Evolutionary conservation across 2,113 vertebrate genomes (phyloP).

Genomic region (Aix galericulata): DNA sequence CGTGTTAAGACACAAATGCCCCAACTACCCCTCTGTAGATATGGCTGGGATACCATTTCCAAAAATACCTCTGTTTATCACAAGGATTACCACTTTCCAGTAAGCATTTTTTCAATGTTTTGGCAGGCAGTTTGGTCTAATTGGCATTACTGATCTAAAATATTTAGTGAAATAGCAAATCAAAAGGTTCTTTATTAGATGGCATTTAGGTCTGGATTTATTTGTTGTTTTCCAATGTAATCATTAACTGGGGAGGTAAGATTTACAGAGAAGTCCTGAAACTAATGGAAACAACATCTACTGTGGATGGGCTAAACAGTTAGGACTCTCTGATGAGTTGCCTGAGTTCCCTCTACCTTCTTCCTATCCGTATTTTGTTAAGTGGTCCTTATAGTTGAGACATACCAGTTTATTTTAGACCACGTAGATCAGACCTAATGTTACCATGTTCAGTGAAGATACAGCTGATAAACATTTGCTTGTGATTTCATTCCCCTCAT

Average conservation of each 20-base stretch:
- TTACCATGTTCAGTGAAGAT: background rate
- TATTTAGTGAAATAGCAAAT: background rate
- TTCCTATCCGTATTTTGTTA: background rate
- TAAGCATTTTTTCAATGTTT: background rate
- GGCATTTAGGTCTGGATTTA: background rate
- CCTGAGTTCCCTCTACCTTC: background rate
- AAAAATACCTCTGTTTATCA: background rate
- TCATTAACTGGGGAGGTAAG: background rate
- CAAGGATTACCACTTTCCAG: background rate
- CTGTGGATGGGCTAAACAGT: background rate
- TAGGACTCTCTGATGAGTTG: background rate
- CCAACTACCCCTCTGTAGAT: background rate
- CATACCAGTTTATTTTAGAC: background rate
- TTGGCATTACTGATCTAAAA: background rate
- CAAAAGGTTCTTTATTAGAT: background rate
- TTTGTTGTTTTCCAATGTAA: conserved; percentile 22
- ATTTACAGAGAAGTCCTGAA: background rate
- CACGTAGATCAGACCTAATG: fast-evolving
- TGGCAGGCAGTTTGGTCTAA: background rate
- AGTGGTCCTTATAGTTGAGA: background rate
- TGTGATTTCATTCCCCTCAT: background rate
- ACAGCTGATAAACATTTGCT: background rate
- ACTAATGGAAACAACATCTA: background rate
- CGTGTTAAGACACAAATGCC: background rate
- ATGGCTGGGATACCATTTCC: conserved; percentile 1